Evolutionary conservation across 2,888 invertebrate species (phyloP).

Genomic region (Macrostomum cliftonense): DNA sequence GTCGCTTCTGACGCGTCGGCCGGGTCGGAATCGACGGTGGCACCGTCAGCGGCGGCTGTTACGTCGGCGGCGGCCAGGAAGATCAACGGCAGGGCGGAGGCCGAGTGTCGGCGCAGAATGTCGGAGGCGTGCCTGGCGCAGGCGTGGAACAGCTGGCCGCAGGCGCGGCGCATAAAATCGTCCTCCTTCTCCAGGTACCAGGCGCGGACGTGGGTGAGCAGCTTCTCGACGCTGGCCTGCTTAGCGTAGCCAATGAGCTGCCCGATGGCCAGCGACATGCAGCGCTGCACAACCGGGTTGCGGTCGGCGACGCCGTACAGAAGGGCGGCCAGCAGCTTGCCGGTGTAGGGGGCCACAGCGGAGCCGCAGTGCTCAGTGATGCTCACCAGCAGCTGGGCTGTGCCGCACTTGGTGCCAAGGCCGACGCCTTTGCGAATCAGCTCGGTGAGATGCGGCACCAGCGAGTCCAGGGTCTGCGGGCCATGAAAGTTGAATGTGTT

Average conservation of each 20-base stretch:
- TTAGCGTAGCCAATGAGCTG: conserved; percentile 59
- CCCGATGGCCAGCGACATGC: conserved; percentile 63
- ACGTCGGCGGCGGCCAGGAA: conserved; percentile 49
- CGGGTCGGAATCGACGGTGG: too few species aligned
- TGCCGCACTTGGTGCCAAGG: conserved; percentile 53
- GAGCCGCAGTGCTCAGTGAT: conserved; percentile 6
- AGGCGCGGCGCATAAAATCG: conserved; percentile 45
- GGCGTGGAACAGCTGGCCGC: conserved; percentile 48
- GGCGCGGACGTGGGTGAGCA: conserved; percentile 46
- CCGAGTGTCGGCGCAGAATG: conserved; percentile 56
- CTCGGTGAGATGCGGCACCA: conserved; percentile 55
- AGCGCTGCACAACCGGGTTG: conserved; percentile 61
- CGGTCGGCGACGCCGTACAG: conserved; percentile 63
- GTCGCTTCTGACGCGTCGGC: too few species aligned
- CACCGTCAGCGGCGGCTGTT: too few species aligned
- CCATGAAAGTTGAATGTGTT: neutral
- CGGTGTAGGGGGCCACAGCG: conserved; percentile 23
- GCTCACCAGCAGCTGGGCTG: conserved; percentile 9
- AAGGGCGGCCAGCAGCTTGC: conserved; percentile 48
- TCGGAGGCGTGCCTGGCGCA: conserved; percentile 60
- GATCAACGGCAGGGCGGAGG: conserved; percentile 56
- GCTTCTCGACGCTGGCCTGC: conserved; percentile 50
- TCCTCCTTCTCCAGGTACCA: conserved; percentile 55
- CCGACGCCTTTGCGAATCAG: conserved; percentile 59
- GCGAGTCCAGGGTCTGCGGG: conserved; percentile 47